Conservation (phyloP, 2,888 invertebrate species). For the Microchrysa polita region DNA sequence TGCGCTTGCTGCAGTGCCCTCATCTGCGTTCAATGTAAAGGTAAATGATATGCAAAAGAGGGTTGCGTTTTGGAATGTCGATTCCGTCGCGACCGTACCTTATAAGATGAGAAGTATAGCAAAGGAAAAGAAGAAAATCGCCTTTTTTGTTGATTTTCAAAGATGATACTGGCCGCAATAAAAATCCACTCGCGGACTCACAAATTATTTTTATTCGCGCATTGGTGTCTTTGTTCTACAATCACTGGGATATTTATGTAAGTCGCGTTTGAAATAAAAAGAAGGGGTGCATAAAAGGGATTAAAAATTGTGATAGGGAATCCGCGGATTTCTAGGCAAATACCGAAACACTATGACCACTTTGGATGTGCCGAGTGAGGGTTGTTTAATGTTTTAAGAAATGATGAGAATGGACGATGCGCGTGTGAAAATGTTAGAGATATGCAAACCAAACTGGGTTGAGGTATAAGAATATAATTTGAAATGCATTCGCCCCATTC, state of each 20-base stretch:
- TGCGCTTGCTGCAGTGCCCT: background rate
- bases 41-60: constrained; percentile 37
- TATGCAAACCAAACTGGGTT: no score
- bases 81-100: background rate
- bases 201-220: constrained; percentile 26
- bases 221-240: background rate
- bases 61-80: constrained; percentile 16
- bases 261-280: background rate
- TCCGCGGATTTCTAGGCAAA: constrained; percentile 21
- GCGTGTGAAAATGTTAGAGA: constrained; percentile 1
- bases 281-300: constrained; percentile 26
- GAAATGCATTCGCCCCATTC: no score
- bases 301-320: background rate
- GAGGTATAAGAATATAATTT: no score
- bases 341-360: background rate
- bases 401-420: background rate
- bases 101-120: background rate
- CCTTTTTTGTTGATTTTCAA: constrained; percentile 1
- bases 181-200: constrained; percentile 24
- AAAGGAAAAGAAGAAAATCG: background rate
- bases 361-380: background rate
- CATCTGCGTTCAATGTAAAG: background rate
- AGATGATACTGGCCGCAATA: constrained; percentile 17
- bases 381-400: constrained; percentile 5
- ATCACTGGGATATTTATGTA: background rate